A percentile compares a stretch with the other conserved stretches of the same genome.
phyloP scores from a whole-genome alignment of 2,113 vertebrate genomes.

The Triplophysa tibetana region DNA sequence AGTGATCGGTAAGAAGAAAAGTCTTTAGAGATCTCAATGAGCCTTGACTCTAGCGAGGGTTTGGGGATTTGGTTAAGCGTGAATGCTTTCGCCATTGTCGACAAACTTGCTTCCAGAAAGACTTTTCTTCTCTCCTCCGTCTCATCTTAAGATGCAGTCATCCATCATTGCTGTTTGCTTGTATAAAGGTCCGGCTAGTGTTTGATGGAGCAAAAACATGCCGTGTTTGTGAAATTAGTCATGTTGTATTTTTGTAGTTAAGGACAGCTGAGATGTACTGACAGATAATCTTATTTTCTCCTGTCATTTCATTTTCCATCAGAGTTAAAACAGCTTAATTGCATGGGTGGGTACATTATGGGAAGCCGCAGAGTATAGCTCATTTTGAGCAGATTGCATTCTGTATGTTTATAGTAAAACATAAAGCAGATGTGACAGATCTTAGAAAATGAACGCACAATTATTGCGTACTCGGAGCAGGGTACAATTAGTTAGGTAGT shows the following conservation, averaged over 20 bases:
- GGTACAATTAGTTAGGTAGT: not conserved
- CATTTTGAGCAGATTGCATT: slow-evolving; percentile 13
- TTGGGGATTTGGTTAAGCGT: not conserved
- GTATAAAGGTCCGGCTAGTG: slow-evolving; percentile 33
- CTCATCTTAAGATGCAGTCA: slow-evolving; percentile 38
- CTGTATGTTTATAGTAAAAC: slow-evolving; percentile 12
- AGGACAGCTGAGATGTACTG: slow-evolving; percentile 33
- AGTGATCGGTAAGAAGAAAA: slow-evolving; percentile 41
- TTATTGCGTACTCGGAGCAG: not conserved
- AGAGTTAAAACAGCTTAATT: slow-evolving; percentile 36
- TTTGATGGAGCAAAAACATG: slow-evolving; percentile 45
- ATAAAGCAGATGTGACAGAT: slow-evolving; percentile 23
- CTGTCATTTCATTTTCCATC: slow-evolving; percentile 15
- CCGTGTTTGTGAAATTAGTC: slow-evolving; percentile 43
- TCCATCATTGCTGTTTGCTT: slow-evolving; percentile 48
- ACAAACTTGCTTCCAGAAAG: slow-evolving; percentile 37
- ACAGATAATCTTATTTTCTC: slow-evolving; percentile 2
- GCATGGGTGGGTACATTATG: slow-evolving; percentile 26
- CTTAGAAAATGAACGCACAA: slow-evolving; percentile 6
- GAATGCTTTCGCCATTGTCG: slow-evolving; percentile 29
- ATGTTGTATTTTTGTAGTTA: slow-evolving; percentile 22
- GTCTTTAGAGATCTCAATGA: slow-evolving; percentile 49
- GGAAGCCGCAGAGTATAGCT: not conserved
- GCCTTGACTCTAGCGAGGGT: slow-evolving; percentile 25
- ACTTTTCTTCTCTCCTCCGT: slow-evolving; percentile 1